Evolutionary conservation across 2,797 vertebrate species (phyloP).

Genomic region (Ara ararauna): DNA sequence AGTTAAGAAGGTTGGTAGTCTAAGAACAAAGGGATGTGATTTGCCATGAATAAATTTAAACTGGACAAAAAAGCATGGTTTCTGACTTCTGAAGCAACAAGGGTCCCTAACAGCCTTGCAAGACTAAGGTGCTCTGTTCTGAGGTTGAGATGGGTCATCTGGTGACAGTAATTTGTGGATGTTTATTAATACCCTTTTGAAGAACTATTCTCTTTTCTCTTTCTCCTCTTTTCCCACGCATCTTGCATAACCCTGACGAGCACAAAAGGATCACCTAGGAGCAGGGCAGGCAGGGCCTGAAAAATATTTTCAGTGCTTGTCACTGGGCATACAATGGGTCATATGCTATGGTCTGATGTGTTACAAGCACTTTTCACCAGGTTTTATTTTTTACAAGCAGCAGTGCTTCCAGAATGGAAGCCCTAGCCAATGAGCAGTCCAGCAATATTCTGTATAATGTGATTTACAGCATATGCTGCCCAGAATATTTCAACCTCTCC

Average conservation of each 20-base stretch:
- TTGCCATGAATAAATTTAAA: background rate
- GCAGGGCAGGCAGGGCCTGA: background rate
- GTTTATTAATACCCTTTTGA: background rate
- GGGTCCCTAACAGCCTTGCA: background rate
- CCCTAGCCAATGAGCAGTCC: background rate
- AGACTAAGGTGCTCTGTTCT: background rate
- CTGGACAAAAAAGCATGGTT: background rate
- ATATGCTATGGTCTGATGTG: background rate
- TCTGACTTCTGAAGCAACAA: background rate
- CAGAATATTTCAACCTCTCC: slow-evolving; percentile 64
- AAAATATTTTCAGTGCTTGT: slow-evolving; percentile 47
- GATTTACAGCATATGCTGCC: slow-evolving; percentile 54
- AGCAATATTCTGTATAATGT: slow-evolving; percentile 41
- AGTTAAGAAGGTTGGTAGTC: background rate
- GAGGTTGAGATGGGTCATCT: background rate
- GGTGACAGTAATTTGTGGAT: background rate
- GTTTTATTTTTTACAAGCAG: slow-evolving; percentile 35
- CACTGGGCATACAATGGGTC: background rate
- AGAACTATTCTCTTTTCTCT: background rate
- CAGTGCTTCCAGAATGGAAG: slow-evolving; percentile 26
- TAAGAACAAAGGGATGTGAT: background rate
- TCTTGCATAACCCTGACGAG: background rate
- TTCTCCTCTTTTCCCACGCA: slow-evolving; percentile 12
- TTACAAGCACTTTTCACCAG: slow-evolving; percentile 31
- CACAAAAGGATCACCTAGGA: slow-evolving; percentile 12